Evolutionary conservation across 2,888 invertebrate genomes (phyloP), one percentile per base, ranked within the genome.

Genomic region (Dryococelus australis): DNA sequence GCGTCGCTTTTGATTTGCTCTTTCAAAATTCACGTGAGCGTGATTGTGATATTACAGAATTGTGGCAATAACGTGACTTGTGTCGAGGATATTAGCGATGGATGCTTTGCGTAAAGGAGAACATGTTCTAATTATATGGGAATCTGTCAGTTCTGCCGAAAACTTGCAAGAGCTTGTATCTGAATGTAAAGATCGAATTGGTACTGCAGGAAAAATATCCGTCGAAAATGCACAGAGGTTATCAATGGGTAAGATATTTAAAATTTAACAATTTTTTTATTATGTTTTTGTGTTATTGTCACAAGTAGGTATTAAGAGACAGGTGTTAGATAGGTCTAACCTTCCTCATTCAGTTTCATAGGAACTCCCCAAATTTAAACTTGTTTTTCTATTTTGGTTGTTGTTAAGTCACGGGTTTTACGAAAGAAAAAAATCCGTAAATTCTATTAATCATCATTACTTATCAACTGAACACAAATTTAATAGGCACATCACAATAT

Each of bases 211-310:
- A 16, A 92, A 93, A 87, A 92, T 95, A 84, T 93, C 93, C 89
- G 91, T 95, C 47, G 95, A 95, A 92, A 95, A 95, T 92, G 93
- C 94, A 35, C 93, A 94, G 90, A 94, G 95, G 91, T 92, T 96
- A 51, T 92, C 93, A 83, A 92, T 94, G 90, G 93, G 96, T 96
- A 92, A 94, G 93, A 24, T 51, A 43, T 35, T 35, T 83, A 4
- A 51, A 86, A 85, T 47, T 87, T 85, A 87, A 83, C 51, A 84
- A 87, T 86, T 53, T 85, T 80, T 53, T 84, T 35, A 78, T n/a
- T n/a, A 43, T 26, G 6, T 81, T 81, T 85, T 47, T 78, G 28
- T 26, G 26, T n/a, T 16, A 81, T 16, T 43, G 20, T 35, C 12
- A n/a, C 27, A 3, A 24, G 8, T 27, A 43, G 26, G 9, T 5